These are phyloP conservation scores for Lagocephalus sceleratus DNA, from an alignment of 2,797 vertebrate species.

Conservation along the genomic window DNA sequence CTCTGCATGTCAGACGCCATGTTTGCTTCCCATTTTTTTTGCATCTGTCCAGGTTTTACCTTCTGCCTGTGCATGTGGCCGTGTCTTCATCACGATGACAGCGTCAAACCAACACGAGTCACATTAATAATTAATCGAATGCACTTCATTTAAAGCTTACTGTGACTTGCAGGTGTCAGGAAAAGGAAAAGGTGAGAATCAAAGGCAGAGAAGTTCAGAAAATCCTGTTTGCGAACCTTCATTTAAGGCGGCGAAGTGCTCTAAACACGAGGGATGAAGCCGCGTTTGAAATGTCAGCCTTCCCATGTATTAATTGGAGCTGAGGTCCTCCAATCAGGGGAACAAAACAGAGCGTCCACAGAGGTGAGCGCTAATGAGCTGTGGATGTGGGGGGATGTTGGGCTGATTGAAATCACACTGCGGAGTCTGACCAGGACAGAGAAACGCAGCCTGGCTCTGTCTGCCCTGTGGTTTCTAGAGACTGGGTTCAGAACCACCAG, in stretches of 20 bases:
- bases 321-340: slow-evolving; percentile 70
- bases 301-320: slow-evolving; percentile 70
- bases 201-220: slow-evolving; percentile 42
- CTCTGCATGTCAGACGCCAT: no score
- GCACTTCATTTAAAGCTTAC: no score
- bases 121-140: no score
- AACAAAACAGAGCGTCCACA: slow-evolving; percentile 64
- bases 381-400: slow-evolving; percentile 45
- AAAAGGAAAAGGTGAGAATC: slow-evolving; percentile 39
- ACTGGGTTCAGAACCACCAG: no score
- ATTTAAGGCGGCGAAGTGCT: slow-evolving; percentile 48
- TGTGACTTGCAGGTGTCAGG: neutral
- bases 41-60: no score
- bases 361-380: slow-evolving; percentile 70
- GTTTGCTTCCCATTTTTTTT: no score
- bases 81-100: no score
- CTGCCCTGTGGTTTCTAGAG: no score
- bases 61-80: no score
- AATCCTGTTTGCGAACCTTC: slow-evolving; percentile 50
- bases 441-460: no score
- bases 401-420: slow-evolving; percentile 74
- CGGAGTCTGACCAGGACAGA: slow-evolving; percentile 40
- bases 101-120: no score
- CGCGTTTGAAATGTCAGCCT: slow-evolving; percentile 69
- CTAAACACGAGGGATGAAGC: slow-evolving; percentile 59